Conservation (phyloP, 2,888 invertebrate genomes). For the Callimorpha dominula region DNA sequence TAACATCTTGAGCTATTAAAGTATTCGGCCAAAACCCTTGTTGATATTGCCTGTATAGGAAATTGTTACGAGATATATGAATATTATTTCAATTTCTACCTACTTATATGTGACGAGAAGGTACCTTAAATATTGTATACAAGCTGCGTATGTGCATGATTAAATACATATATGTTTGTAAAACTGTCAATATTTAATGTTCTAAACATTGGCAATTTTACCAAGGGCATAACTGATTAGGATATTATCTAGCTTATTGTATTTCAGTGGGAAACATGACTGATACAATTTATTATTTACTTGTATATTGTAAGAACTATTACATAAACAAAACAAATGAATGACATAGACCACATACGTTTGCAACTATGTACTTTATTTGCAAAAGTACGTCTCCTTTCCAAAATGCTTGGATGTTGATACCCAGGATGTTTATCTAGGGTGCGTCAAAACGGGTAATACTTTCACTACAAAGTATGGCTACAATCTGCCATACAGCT, state of each 20-base stretch:
- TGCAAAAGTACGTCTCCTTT: background rate
- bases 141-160: background rate
- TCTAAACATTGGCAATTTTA: background rate
- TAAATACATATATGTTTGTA: background rate
- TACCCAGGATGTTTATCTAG: no score
- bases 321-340: background rate
- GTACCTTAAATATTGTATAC: background rate
- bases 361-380: background rate
- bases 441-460: no score
- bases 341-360: background rate
- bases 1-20: no score
- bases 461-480: no score
- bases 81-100: no score
- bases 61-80: no score
- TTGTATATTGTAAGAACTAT: background rate
- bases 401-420: background rate
- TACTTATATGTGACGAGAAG: no score
- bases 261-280: slow-evolving; percentile 2
- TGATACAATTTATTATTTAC: background rate
- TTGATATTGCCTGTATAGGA: background rate
- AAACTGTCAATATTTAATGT: background rate
- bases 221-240: slow-evolving; percentile 11
- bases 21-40: no score
- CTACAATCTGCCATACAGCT: no score
- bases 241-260: slow-evolving; percentile 1